Evolutionary conservation across 2,797 vertebrate genomes (phyloP).

Genomic region (Epinephelus malabaricus): DNA sequence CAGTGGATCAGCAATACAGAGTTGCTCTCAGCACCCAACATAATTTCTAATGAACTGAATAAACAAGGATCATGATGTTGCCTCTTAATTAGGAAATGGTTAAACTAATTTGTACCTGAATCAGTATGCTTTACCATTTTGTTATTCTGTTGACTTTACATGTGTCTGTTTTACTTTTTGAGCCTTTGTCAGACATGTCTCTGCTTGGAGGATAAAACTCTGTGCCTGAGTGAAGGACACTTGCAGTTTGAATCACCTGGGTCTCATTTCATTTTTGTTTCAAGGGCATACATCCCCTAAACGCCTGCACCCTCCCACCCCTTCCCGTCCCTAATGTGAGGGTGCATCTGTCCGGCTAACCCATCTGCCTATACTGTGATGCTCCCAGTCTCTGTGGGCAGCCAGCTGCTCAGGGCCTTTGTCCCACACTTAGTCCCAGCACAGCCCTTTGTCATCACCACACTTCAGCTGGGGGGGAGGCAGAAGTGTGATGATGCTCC

Average conservation of each 20-base stretch:
- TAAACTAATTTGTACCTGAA: background rate
- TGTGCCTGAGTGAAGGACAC: conserved; percentile 10
- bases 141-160: background rate
- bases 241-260: conserved; percentile 26
- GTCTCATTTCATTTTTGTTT: conserved; percentile 46
- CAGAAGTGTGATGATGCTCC: conserved; percentile 55
- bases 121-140: background rate
- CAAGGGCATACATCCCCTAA: conserved; percentile 19
- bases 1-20: conserved; percentile 30
- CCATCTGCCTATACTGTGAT: conserved; percentile 76
- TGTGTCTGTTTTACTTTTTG: conserved; percentile 1
- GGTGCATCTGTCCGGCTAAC: conserved; percentile 74
- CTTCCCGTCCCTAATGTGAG: conserved; percentile 43
- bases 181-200: background rate
- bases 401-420: conserved; percentile 84
- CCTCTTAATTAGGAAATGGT: conserved; percentile 12
- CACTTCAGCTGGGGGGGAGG: conserved; percentile 48
- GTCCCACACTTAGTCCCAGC: conserved; percentile 73
- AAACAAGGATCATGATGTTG: background rate
- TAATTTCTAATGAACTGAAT: conserved; percentile 20
- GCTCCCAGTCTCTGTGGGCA: conserved; percentile 70
- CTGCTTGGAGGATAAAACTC: conserved; percentile 12
- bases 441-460: conserved; percentile 74
- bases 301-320: conserved; percentile 11
- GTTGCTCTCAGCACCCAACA: conserved; percentile 7